phyloP scores from a whole-genome alignment of 2,888 invertebrate genomes.

The Galerucella nymphaeae region DNA sequence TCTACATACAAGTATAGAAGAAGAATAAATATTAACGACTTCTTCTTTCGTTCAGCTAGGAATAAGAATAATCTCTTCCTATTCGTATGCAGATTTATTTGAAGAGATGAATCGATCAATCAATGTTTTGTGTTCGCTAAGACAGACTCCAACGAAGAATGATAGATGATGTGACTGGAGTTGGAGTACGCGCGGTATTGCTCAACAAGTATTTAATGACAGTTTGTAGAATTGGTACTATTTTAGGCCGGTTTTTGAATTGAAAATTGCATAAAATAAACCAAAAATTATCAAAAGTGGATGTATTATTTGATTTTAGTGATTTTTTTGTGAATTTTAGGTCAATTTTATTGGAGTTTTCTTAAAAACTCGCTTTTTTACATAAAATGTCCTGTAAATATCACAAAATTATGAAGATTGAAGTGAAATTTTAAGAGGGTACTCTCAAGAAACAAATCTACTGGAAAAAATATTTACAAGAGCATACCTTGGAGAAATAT shows the following conservation, averaged over 20 bases:
- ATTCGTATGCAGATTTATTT: conserved; percentile 54
- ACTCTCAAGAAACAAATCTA: too few species aligned
- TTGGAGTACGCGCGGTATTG: conserved; percentile 52
- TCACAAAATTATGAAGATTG: too few species aligned
- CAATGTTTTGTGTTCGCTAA: conserved; percentile 49
- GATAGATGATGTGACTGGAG: conserved; percentile 53
- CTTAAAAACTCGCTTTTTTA: too few species aligned
- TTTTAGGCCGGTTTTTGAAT: neutral
- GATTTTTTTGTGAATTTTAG: too few species aligned
- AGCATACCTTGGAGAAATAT: too few species aligned
- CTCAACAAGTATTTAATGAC: conserved; percentile 47
- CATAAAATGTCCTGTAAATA: too few species aligned
- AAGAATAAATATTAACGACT: conserved; percentile 29
- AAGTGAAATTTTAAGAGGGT: too few species aligned
- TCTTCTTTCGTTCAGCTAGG: conserved; percentile 16
- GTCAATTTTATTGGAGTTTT: too few species aligned
- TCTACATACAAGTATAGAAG: conserved; percentile 8
- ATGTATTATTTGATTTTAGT: too few species aligned
- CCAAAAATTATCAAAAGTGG: too few species aligned
- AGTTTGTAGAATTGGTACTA: conserved; percentile 8
- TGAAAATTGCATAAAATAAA: too few species aligned
- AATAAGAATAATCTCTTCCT: conserved; percentile 32
- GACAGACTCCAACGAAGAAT: conserved; percentile 48
- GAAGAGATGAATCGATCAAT: conserved; percentile 55
- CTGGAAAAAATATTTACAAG: too few species aligned